phyloP scores from a whole-genome alignment of 2,113 vertebrate genomes.

The Pedionomus torquatus region DNA sequence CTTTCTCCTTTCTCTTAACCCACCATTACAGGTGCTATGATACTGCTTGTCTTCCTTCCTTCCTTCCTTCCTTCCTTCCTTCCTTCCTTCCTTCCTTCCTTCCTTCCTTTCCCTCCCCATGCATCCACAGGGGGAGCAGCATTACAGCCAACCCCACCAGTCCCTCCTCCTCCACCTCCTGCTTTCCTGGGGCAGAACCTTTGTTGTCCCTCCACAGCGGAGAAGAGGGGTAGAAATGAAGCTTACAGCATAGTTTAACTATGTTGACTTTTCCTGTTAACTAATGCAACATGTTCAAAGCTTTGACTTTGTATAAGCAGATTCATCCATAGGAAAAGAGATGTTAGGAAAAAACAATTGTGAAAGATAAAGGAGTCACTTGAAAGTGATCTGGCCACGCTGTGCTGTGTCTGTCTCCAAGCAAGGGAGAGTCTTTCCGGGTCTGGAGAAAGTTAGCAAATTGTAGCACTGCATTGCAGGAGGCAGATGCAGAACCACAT shows the following conservation, averaged over 20 bases:
- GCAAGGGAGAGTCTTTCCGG: not conserved
- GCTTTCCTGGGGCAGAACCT: not conserved
- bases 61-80: not conserved
- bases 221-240: not conserved
- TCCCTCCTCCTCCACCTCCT: not conserved
- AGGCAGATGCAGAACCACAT: not conserved
- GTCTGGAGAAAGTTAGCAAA: constrained; percentile 52
- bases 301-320: constrained; percentile 43
- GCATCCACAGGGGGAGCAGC: not conserved
- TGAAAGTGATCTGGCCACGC: constrained; percentile 20
- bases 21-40: fast-evolving
- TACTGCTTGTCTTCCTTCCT: not conserved
- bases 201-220: not conserved
- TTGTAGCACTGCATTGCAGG: not conserved
- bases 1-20: not conserved
- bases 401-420: not conserved
- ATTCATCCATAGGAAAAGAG: constrained; percentile 46
- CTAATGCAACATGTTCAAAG: constrained; percentile 58
- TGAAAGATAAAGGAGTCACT: constrained; percentile 56
- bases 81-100: not conserved
- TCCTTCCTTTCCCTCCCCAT: not conserved
- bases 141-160: not conserved
- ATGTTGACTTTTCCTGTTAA: constrained; percentile 58
- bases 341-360: constrained; percentile 27
- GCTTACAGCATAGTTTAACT: constrained; percentile 42